These are phyloP conservation scores for Spodoptera littoralis DNA, from an alignment of 2,888 invertebrate genomes.

Conservation along the genomic window DNA sequence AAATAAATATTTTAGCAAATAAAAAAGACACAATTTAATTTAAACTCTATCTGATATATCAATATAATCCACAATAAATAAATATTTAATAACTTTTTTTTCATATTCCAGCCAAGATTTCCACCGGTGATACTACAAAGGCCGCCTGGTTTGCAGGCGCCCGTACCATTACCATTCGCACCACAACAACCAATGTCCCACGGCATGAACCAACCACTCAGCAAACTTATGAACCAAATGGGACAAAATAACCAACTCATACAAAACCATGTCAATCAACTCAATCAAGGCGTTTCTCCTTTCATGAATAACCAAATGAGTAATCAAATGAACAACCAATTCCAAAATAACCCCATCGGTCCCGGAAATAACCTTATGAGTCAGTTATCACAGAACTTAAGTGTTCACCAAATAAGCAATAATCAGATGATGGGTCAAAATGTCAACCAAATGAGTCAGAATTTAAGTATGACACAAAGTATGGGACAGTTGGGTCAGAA, in stretches of 20 bases:
- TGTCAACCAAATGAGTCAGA: constrained; percentile 69
- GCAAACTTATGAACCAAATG: constrained; percentile 70
- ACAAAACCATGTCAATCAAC: constrained; percentile 62
- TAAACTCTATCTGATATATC: no score
- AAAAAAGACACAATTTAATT: no score
- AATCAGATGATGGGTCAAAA: constrained; percentile 62
- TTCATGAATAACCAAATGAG: constrained; percentile 67
- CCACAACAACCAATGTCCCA: constrained; percentile 75
- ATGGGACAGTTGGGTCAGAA: constrained; percentile 68
- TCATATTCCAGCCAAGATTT: constrained; percentile 79
- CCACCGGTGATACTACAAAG: constrained; percentile 83
- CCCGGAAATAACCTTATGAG: constrained; percentile 61
- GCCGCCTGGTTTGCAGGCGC: constrained; percentile 82
- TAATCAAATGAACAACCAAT: constrained; percentile 60
- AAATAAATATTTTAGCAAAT: no score
- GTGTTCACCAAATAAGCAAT: constrained; percentile 59
- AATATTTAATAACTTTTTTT: neutral
- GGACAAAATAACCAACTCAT: constrained; percentile 61
- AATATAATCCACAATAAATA: no score
- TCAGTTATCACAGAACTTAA: constrained; percentile 55
- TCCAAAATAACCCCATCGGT: constrained; percentile 53
- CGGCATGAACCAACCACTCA: constrained; percentile 71
- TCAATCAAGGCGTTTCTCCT: constrained; percentile 53
- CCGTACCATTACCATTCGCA: constrained; percentile 80
- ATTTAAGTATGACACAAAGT: constrained; percentile 62